These are phyloP conservation scores for Myanophis thanlyinensis DNA, from an alignment of 2,113 vertebrate species.

Conservation along the genomic window DNA sequence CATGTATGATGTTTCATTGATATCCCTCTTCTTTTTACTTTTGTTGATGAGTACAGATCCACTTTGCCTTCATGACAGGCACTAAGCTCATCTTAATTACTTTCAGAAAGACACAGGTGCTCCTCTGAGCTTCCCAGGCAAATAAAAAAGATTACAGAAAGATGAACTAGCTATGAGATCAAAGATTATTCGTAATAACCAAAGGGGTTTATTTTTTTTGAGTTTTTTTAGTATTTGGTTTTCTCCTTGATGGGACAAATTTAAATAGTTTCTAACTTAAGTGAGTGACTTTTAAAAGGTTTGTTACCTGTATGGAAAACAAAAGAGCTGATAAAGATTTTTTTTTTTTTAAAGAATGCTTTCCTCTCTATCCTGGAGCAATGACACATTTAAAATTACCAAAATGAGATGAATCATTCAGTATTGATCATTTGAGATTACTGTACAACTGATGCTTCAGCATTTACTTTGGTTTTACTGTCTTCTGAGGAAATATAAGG, in stretches of 20 bases:
- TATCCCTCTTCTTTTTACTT: conserved; percentile 48
- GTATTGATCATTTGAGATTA: neutral
- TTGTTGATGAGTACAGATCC: conserved; percentile 24
- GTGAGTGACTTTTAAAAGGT: conserved; percentile 29
- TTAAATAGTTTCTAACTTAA: conserved; percentile 49
- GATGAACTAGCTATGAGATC: conserved; percentile 52
- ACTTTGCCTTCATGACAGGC: conserved; percentile 48
- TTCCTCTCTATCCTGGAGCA: neutral
- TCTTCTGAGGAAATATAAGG: neutral
- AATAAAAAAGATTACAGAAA: conserved; percentile 53
- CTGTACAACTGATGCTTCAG: neutral
- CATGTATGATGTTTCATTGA: conserved; percentile 14
- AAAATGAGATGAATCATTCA: neutral
- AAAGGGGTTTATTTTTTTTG: too few relatives aligned
- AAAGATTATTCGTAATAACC: conserved; percentile 48
- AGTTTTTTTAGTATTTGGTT: neutral
- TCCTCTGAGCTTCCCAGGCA: conserved; percentile 64
- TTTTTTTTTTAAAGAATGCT: too few relatives aligned
- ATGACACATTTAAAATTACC: neutral
- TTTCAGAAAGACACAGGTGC: conserved; percentile 58
- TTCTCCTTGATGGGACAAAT: conserved; percentile 35
- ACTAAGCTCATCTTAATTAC: conserved; percentile 61
- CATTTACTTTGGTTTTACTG: neutral
- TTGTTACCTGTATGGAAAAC: neutral
- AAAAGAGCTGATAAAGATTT: neutral